phyloP scores from a whole-genome alignment of 2,113 vertebrate species.

The Carollia perspicillata region DNA sequence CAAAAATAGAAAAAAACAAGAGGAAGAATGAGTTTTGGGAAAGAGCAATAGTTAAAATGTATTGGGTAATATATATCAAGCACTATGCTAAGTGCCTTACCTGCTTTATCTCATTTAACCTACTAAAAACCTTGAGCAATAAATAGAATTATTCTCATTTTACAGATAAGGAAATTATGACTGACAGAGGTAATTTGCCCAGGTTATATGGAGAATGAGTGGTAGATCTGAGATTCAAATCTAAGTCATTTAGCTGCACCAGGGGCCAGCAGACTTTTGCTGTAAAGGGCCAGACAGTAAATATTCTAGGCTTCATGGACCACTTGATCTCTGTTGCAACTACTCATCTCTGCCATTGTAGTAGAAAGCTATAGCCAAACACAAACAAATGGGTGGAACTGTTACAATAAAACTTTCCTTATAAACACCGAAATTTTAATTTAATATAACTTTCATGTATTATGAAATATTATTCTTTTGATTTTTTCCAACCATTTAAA shows the following conservation, averaged over 20 bases:
- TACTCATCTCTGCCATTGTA: not conserved
- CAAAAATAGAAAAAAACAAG: not conserved
- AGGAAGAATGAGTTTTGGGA: not conserved
- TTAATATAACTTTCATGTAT: not conserved
- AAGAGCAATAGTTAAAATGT: not conserved
- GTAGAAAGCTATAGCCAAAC: not conserved
- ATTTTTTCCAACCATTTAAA: conserved; percentile 3
- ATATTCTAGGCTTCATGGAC: not conserved
- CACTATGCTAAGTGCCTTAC: not conserved
- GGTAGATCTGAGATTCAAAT: not conserved
- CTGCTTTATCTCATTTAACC: not conserved
- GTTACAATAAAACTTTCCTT: not conserved
- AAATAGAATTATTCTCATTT: not conserved
- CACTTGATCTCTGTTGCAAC: not conserved
- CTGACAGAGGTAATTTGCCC: not conserved
- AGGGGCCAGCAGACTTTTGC: not conserved
- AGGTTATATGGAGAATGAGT: not conserved
- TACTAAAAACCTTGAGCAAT: not conserved
- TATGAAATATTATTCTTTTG: not conserved
- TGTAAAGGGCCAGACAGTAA: not conserved
- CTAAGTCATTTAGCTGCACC: not conserved
- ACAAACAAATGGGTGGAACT: not conserved
- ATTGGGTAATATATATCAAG: not conserved
- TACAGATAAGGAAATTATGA: not conserved
- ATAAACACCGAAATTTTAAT: not conserved